Evolutionary conservation across 1,140 invertebrate genomes (phyloP), one percentile per base, ranked within the genome.

Genomic region (Maniola jurtina): DNA sequence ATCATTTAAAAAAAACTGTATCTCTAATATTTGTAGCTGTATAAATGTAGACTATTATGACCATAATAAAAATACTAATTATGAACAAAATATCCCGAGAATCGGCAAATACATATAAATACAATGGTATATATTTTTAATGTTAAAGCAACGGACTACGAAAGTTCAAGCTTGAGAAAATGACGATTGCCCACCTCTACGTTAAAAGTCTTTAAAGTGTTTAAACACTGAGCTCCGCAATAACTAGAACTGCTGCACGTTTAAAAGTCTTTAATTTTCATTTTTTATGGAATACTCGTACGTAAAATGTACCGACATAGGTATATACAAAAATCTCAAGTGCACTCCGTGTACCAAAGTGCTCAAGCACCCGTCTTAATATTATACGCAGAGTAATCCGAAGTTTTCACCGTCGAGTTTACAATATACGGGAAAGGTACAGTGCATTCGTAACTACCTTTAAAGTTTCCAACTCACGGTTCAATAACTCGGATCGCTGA

Each of bases 401-500:
- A 64, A 64, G 40, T 64, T 56, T 55, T 64, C 63, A 58, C 42
- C 61, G 45, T 47, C 15, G 15, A 54, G 15, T 42, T 60, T 14
- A 55, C 55, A 48, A 64, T 64, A 68, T 50, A 63, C 35, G 33
- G 45, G 34, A 58, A 65, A 47, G 61, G 61, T 50, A 68, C 61
- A 68, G 62, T 64, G 61, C 66, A 68, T 69, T 58, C 55, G 47
- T 13, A 60, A 60, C 61, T 66, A 66, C 62, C 63, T 72, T 72
- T 71, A 70, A 72, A 69, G 61, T 72, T 79, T 81, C 69, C 72
- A 77, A 73, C 76, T 75, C 68, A 76, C 73, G 79, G 71, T 76
- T 72, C 80, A 78, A 73, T 79, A 85, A 79, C 79, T 71, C 72
- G 77, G 61, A 77, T 75, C 66, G 78, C 68, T 77, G 70, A 73